Conservation (phyloP, 1,140 invertebrate genomes). For the Drosophila elegans region DNA sequence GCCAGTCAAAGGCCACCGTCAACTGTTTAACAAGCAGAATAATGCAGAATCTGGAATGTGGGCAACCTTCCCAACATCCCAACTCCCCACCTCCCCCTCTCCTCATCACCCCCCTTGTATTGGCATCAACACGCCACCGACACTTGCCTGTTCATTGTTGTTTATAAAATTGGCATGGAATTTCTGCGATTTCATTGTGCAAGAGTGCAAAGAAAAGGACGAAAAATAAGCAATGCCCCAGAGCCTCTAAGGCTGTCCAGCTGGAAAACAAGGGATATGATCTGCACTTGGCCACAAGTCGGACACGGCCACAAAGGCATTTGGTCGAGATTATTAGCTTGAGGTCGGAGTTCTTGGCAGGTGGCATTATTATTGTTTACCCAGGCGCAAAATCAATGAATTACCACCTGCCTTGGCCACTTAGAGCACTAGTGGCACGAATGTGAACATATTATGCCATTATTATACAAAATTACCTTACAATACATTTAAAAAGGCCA, state of each 20-base stretch:
- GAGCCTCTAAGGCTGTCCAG: background rate
- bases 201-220: constrained; percentile 2
- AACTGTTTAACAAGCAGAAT: constrained; percentile 78
- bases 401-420: background rate
- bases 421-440: too few relatives aligned
- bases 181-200: constrained; percentile 60
- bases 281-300: background rate
- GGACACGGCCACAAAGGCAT: constrained; percentile 1
- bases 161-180: constrained; percentile 68
- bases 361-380: background rate
- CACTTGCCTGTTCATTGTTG: constrained; percentile 65
- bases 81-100: background rate
- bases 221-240: background rate
- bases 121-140: constrained; percentile 35
- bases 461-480: too few relatives aligned
- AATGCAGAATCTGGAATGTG: constrained; percentile 51
- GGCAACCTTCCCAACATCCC: background rate
- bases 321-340: constrained; percentile 4
- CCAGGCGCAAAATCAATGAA: background rate
- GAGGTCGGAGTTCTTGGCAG: background rate
- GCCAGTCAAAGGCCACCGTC: constrained; percentile 67
- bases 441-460: too few relatives aligned
- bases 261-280: background rate
- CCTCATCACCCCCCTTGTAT: background rate
- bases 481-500: too few relatives aligned